Conservation (phyloP, 1,140 invertebrate genomes). For the Drosophila saltans region DNA sequence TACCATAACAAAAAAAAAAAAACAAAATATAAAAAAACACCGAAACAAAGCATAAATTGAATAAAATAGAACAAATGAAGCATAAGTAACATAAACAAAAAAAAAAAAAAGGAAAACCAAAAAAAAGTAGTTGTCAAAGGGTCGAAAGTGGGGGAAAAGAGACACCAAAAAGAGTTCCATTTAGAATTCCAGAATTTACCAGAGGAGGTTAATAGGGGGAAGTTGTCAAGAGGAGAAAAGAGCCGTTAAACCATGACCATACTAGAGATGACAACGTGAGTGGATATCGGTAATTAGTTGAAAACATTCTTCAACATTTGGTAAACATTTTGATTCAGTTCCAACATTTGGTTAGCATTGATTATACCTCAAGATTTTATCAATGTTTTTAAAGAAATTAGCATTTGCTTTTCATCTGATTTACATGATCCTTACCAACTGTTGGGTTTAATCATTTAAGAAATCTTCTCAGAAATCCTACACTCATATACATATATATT, state of each 20-base stretch:
- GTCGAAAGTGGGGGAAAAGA: neutral
- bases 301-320: neutral
- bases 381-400: too few species aligned
- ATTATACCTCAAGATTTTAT: too few species aligned
- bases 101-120: constrained; percentile 37
- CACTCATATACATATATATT: fast-evolving
- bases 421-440: too few species aligned
- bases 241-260: constrained; percentile 7
- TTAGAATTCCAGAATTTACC: neutral
- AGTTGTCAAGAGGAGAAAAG: constrained; percentile 1
- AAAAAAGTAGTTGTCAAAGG: constrained; percentile 25
- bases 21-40: constrained; percentile 17
- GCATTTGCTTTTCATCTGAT: too few species aligned
- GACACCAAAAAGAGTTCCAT: neutral
- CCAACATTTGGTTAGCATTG: too few species aligned
- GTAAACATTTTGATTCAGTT: too few species aligned
- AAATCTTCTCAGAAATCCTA: too few species aligned
- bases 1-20: constrained; percentile 40
- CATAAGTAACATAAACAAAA: constrained; percentile 32
- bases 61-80: constrained; percentile 59
- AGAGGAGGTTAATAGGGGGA: neutral
- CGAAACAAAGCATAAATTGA: constrained; percentile 22
- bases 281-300: neutral
- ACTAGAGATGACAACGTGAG: neutral
- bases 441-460: too few species aligned